phyloP scores from a whole-genome alignment of 2,797 vertebrate genomes.

The Tenualosa thibaudeaui region DNA sequence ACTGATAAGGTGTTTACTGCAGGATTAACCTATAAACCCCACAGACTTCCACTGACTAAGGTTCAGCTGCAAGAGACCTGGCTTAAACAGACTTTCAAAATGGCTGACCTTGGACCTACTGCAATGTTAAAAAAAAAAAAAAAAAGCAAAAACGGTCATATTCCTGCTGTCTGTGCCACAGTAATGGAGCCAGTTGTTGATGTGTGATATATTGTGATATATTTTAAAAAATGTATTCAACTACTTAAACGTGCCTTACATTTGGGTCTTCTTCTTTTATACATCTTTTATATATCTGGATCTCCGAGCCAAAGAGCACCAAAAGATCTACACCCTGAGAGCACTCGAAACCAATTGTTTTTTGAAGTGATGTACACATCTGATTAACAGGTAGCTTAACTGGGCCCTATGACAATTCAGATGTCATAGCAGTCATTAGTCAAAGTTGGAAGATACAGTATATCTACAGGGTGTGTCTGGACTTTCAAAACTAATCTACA shows the following conservation, averaged over 20 bases:
- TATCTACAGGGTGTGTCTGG: not conserved
- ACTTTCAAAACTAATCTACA: not conserved
- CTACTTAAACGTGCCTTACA: too few species aligned
- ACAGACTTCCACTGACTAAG: not conserved
- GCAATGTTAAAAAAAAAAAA: not conserved
- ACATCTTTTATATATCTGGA: too few species aligned
- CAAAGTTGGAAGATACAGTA: not conserved
- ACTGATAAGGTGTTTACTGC: conserved; percentile 9
- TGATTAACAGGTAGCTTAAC: not conserved
- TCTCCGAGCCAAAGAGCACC: too few species aligned
- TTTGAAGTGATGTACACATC: not conserved
- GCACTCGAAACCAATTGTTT: too few species aligned
- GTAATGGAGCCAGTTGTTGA: not conserved
- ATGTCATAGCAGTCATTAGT: not conserved
- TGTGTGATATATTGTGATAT: too few species aligned
- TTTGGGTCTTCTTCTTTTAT: too few species aligned
- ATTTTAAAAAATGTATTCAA: too few species aligned
- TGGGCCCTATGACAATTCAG: not conserved
- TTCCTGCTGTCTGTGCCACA: not conserved
- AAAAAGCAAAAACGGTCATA: not conserved
- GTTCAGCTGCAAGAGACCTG: not conserved
- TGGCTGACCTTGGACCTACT: conserved; percentile 11
- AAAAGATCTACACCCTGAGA: too few species aligned
- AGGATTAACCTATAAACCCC: not conserved
- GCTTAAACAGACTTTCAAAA: not conserved